A percentile compares a stretch with the other conserved stretches of the same genome.
phyloP scores from a whole-genome alignment of 2,888 invertebrate genomes.

The Dryobotodes eremita region DNA sequence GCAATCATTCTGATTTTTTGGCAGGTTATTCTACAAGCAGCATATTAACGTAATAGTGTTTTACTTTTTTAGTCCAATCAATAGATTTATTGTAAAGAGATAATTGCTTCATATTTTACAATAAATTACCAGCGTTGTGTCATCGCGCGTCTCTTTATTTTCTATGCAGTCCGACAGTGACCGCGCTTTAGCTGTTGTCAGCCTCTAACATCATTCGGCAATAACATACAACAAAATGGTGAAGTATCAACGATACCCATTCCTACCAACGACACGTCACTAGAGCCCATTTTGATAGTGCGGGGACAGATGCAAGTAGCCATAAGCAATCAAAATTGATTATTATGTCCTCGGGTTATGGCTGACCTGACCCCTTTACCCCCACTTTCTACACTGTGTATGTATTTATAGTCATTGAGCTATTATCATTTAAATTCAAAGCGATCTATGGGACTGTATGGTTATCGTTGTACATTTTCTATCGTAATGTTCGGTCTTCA shows the following conservation, averaged over 20 bases:
- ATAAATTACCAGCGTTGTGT: too few species aligned
- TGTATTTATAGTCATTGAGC: conserved; percentile 38
- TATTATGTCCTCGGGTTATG: conserved; percentile 63
- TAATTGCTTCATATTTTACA: too few species aligned
- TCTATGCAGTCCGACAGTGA: too few species aligned
- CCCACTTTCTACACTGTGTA: conserved; percentile 35
- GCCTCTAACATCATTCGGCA: not conserved
- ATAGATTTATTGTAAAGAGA: too few species aligned
- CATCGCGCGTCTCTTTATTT: too few species aligned
- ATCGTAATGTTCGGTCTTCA: conserved; percentile 8
- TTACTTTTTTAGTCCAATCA: too few species aligned
- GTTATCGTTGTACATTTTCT: conserved; percentile 41
- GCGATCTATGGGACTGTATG: conserved; percentile 40
- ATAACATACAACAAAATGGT: conserved; percentile 40
- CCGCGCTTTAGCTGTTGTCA: too few species aligned
- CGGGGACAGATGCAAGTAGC: conserved; percentile 62
- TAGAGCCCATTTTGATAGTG: conserved; percentile 47
- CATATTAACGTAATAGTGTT: too few species aligned
- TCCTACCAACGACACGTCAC: conserved; percentile 51
- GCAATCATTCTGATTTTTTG: too few species aligned
- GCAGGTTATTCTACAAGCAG: too few species aligned
- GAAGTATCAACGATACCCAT: conserved; percentile 47
- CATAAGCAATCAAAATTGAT: conserved; percentile 69
- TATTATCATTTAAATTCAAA: conserved; percentile 63
- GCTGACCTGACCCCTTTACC: conserved; percentile 51